Evolutionary conservation across 2,113 vertebrate species (phyloP).

Genomic region (Rhodinocichla rosea): DNA sequence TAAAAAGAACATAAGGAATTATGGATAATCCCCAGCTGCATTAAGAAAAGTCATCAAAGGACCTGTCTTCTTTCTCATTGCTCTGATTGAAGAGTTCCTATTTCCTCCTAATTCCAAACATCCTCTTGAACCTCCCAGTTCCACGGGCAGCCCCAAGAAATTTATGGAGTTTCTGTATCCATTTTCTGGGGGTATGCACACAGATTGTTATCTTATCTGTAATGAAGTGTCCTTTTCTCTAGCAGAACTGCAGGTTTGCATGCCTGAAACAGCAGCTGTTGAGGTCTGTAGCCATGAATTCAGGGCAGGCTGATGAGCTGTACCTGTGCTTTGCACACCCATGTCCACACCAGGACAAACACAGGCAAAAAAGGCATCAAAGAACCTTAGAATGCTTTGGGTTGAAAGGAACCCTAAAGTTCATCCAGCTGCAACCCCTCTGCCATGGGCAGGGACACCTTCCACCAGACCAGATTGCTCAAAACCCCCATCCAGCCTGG

Average conservation of each 20-base stretch:
- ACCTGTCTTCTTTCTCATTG: background rate
- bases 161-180: background rate
- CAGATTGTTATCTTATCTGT: background rate
- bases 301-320: background rate
- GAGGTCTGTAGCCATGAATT: background rate
- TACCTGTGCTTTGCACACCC: background rate
- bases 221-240: background rate
- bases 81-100: background rate
- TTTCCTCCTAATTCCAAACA: background rate
- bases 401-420: background rate
- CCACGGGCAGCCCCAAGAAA: background rate
- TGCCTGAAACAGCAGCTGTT: background rate
- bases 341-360: background rate
- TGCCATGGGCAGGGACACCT: background rate
- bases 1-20: background rate
- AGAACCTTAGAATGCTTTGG: background rate
- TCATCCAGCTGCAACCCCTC: fast-evolving
- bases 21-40: background rate
- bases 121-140: background rate
- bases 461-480: background rate
- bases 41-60: background rate
- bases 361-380: background rate
- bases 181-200: background rate
- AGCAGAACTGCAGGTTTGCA: background rate
- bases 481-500: background rate